These are phyloP conservation scores for Ivindomyrus marchei DNA, from an alignment of 2,113 vertebrate species.

Conservation along the genomic window DNA sequence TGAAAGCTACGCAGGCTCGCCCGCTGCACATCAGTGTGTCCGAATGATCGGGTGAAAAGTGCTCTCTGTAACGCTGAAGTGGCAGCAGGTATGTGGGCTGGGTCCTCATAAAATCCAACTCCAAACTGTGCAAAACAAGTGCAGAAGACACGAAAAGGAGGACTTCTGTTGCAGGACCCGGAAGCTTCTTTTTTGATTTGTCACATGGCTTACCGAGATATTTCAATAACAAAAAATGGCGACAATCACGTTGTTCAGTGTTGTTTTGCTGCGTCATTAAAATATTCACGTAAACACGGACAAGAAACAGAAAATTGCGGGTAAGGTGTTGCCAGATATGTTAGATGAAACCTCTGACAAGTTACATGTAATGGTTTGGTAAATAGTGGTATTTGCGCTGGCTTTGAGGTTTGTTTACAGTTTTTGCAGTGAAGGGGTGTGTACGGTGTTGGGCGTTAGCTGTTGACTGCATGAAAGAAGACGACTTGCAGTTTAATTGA, in stretches of 20 bases:
- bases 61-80: background rate
- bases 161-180: slow-evolving; percentile 42
- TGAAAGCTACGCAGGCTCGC: slow-evolving; percentile 5
- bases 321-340: slow-evolving; percentile 36
- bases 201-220: slow-evolving; percentile 74
- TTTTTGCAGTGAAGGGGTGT: slow-evolving; percentile 60
- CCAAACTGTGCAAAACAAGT: background rate
- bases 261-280: slow-evolving; percentile 85
- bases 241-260: slow-evolving; percentile 78
- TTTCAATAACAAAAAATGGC: slow-evolving; percentile 91
- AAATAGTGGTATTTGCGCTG: background rate
- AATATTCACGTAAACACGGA: slow-evolving; percentile 70
- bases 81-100: background rate
- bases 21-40: background rate
- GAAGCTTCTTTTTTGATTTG: slow-evolving; percentile 61
- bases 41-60: background rate
- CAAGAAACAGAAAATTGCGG: slow-evolving; percentile 39
- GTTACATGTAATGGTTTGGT: background rate
- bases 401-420: slow-evolving; percentile 48
- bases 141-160: background rate
- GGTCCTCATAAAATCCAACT: background rate
- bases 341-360: background rate
- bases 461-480: slow-evolving; percentile 44
- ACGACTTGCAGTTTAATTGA: slow-evolving; percentile 21
- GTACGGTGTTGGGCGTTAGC: slow-evolving; percentile 65